Conservation (phyloP, 2,113 vertebrate species). For the Nannobrachium achirus region DNA sequence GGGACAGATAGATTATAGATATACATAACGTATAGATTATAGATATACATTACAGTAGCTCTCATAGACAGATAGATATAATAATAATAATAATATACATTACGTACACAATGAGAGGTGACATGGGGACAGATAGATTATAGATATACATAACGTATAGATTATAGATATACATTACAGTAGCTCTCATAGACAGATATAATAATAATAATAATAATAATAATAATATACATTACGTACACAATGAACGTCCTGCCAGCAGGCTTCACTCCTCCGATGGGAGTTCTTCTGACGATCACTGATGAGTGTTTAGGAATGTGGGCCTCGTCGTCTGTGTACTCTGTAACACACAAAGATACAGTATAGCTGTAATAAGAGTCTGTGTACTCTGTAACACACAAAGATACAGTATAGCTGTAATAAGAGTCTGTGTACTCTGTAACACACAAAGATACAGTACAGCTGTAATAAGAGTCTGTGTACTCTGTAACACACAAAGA, state of each 20-base stretch:
- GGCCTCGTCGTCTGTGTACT: conserved; percentile 94
- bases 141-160: background rate
- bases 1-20: background rate
- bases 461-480: no score
- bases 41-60: background rate
- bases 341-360: conserved; percentile 74
- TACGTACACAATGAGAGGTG: background rate
- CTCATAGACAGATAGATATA: no score
- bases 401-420: no score
- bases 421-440: no score
- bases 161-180: background rate
- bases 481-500: no score
- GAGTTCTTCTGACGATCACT: conserved; percentile 96
- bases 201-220: no score
- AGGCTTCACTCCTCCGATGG: conserved; percentile 95
- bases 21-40: background rate
- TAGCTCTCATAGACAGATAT: no score
- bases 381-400: no score
- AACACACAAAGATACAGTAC: no score
- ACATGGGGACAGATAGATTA: background rate
- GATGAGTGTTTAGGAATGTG: conserved; percentile 98
- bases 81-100: no score
- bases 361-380: no score
- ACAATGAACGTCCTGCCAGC: conserved; percentile 97
- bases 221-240: conserved; percentile 79